Percentiles rank a stretch among this genome's conserved stretches.
Evolutionary conservation across 2,888 invertebrate species (phyloP).

Genomic region (Mechanitis messenoides): DNA sequence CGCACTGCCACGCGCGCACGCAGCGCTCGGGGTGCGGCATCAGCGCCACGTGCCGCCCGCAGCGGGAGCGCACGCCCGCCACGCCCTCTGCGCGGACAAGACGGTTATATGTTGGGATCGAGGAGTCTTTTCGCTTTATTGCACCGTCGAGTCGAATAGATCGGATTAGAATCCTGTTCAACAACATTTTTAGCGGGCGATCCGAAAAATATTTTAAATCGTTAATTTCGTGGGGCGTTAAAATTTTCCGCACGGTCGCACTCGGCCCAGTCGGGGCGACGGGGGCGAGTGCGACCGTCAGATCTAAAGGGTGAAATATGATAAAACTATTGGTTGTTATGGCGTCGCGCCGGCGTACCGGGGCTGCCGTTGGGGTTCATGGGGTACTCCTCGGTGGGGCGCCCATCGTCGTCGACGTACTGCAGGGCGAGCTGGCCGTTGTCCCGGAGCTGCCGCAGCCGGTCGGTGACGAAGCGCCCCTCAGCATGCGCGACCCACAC

Average conservation of each 20-base stretch:
- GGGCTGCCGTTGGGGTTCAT: slow-evolving; percentile 96
- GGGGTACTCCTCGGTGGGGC: slow-evolving; percentile 89
- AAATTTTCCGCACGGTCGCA: too few relatives aligned
- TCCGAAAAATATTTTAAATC: too few relatives aligned
- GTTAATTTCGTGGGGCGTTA: too few relatives aligned
- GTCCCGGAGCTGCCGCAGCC: slow-evolving; percentile 65
- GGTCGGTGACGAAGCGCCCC: slow-evolving; percentile 83
- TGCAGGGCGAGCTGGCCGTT: slow-evolving; percentile 84
- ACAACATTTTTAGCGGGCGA: too few relatives aligned
- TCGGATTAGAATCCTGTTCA: too few relatives aligned
- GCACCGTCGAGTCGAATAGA: too few relatives aligned
- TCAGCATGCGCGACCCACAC: slow-evolving; percentile 99
- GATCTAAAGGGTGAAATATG: too few relatives aligned
- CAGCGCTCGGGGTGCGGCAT: slow-evolving; percentile 99
- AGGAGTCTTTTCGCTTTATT: too few relatives aligned
- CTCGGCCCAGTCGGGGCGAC: too few relatives aligned
- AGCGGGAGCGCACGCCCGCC: slow-evolving; percentile 91
- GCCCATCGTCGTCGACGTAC: slow-evolving; percentile 88
- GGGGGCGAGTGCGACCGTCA: too few relatives aligned
- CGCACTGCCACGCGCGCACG: slow-evolving; percentile 93
- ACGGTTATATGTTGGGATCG: neutral
- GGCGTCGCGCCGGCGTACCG: slow-evolving; percentile 49
- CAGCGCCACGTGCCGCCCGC: slow-evolving; percentile 96
- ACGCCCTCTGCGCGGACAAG: slow-evolving; percentile 78
- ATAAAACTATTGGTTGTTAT: too few relatives aligned